Base-by-base conservation (phyloP, 2,888 invertebrate genomes). In the Cremastinae sp. region DNA sequence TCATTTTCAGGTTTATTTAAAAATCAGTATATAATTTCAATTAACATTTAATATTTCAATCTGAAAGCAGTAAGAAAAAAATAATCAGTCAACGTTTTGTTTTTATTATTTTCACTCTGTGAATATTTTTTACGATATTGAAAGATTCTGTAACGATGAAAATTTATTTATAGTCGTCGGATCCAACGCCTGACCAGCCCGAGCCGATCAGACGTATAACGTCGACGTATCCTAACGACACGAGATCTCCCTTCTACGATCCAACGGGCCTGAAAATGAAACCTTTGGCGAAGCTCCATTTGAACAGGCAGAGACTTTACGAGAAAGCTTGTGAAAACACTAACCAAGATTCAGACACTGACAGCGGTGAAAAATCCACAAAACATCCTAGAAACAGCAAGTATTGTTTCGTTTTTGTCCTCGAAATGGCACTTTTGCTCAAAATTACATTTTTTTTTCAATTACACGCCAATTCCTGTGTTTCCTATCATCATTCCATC, bases 201-300 rank as follows among this genome's bases (percentile, higher is more conserved):
- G 96, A 98, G 89, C 93, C 93, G 80, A 98, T 99, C 92, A 94
- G 94, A 84, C 93, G 94, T 74, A 98, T 99, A 83, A 98, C 98
- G 0, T 94, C 96, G 1, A 95, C 94, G 90, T 96, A 95, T 89
- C 98, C 98, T 0, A 96, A 96, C 90, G 96, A 98, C 91, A 95
- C 96, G 0, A 92, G 95, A 75, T 95, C 98, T 0, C 99, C 99
- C 0, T 99, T 99, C 90, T 98, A 96, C 90, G 94, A 96, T 87
- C 93, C 95, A 0, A 90, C 91, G 1, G 91, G 91, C 0, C 84
- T 88, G 18, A 92, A 92, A 65, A 95, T 99, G 92, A 93, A 93
- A 41, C 97, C 99, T 0, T 90, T 99, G 88, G 99, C 98, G 0
- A 93, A 92, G 34, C 91, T 99, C 1, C 94, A 95, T 84, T 91